phyloP scores from a whole-genome alignment of 2,113 vertebrate genomes.

The Sciurus niger region DNA sequence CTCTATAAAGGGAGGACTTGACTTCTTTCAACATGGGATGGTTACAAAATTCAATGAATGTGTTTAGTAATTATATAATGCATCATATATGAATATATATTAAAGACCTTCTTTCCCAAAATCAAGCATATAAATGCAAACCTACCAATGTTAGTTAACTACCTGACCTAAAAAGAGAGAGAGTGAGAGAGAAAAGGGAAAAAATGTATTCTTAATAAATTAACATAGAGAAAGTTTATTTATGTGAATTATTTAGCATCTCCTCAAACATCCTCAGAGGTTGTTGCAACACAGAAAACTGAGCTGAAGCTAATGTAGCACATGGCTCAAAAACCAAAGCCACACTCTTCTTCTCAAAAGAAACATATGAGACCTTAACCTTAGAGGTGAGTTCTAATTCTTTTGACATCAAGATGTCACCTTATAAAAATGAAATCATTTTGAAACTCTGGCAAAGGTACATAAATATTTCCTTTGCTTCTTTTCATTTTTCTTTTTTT shows the following conservation, averaged over 20 bases:
- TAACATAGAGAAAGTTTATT: neutral
- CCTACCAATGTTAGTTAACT: neutral
- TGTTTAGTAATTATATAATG: neutral
- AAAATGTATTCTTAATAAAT: neutral
- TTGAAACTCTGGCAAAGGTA: neutral
- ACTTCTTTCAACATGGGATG: neutral
- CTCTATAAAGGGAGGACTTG: neutral
- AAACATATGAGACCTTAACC: neutral
- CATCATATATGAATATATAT: neutral
- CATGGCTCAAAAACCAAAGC: neutral
- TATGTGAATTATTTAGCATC: neutral
- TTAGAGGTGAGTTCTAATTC: neutral
- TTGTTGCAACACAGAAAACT: neutral
- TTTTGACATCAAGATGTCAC: neutral
- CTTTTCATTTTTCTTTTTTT: no score
- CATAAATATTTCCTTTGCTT: no score
- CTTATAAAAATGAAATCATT: neutral
- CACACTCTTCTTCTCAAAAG: neutral
- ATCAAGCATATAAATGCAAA: neutral
- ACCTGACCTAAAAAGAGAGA: neutral
- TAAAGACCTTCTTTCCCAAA: accelerated
- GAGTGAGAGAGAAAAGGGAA: neutral
- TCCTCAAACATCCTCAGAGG: neutral
- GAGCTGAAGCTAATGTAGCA: neutral
- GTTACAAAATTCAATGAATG: neutral